phyloP scores from a whole-genome alignment of 1,140 invertebrate species.

The Apis cerana region DNA sequence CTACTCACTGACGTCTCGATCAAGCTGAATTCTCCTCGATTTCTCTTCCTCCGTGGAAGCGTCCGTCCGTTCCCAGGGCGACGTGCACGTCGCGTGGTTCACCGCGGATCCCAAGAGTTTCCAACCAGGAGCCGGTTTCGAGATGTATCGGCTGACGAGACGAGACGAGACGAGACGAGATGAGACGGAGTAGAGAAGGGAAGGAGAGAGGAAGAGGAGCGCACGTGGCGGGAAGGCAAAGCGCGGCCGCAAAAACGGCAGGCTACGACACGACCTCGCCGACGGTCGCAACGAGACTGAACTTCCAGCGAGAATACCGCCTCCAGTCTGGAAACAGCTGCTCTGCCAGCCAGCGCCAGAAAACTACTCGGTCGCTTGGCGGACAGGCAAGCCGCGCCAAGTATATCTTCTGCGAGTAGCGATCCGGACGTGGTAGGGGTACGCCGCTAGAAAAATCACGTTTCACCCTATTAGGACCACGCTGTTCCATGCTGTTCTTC shows the following conservation, averaged over 20 bases:
- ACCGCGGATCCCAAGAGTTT: background rate
- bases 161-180: background rate
- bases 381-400: slow-evolving; percentile 39
- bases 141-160: background rate
- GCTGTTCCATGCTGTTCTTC: background rate
- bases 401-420: slow-evolving; percentile 48
- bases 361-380: slow-evolving; percentile 39
- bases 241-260: slow-evolving; percentile 8
- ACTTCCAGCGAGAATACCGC: slow-evolving; percentile 49
- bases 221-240: slow-evolving; percentile 48
- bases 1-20: slow-evolving; percentile 29
- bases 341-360: slow-evolving; percentile 48
- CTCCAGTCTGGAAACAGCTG: slow-evolving; percentile 67
- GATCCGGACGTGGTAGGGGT: slow-evolving; percentile 33
- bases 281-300: slow-evolving; percentile 73
- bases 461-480: slow-evolving; percentile 39
- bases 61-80: background rate
- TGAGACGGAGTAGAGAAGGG: too few species aligned
- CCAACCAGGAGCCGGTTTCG: slow-evolving; percentile 2
- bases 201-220: background rate
- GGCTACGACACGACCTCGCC: slow-evolving; percentile 61
- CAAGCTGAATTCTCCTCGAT: slow-evolving; percentile 4
- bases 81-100: slow-evolving; percentile 16
- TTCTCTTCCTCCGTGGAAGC: background rate
- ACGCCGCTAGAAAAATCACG: slow-evolving; percentile 35